phyloP scores from a whole-genome alignment of 2,797 vertebrate genomes.

The Spinus pinus region DNA sequence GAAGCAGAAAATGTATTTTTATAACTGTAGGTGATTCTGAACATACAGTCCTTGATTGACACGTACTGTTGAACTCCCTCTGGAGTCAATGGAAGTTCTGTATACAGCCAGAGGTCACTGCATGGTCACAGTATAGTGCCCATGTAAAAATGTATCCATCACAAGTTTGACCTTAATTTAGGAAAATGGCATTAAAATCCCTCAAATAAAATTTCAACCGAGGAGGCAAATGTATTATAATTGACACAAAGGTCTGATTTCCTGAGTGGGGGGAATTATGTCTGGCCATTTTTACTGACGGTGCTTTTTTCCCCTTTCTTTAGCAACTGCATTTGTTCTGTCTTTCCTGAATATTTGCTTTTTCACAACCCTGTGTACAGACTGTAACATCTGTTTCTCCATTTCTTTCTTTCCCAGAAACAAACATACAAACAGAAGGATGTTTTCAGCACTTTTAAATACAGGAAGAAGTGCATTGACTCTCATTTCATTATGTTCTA shows the following conservation, averaged over 20 bases:
- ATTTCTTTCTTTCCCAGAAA: not conserved
- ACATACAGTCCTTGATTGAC: conserved; percentile 27
- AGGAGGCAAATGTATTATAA: not conserved
- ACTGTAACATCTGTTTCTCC: not conserved
- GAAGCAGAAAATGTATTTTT: not conserved
- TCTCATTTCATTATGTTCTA: not conserved
- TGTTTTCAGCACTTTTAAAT: not conserved
- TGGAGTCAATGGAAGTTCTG: conserved; percentile 33
- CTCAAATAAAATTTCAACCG: not conserved
- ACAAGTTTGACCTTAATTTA: conserved; percentile 23
- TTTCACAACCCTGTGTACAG: not conserved
- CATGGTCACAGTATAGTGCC: not conserved
- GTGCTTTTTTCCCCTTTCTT: not conserved
- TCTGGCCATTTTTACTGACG: not conserved
- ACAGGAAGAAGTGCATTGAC: not conserved
- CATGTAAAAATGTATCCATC: not conserved
- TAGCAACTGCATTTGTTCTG: not conserved
- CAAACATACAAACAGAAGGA: not conserved
- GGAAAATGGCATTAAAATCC: not conserved
- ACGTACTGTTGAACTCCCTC: not conserved
- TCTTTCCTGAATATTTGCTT: not conserved
- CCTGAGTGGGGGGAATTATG: not conserved
- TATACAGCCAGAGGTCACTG: conserved; percentile 39
- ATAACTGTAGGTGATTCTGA: conserved; percentile 17
- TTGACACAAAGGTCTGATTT: not conserved